These are phyloP conservation scores for Trogon melanurus DNA, from an alignment of 2,113 vertebrate genomes.

Conservation along the genomic window DNA sequence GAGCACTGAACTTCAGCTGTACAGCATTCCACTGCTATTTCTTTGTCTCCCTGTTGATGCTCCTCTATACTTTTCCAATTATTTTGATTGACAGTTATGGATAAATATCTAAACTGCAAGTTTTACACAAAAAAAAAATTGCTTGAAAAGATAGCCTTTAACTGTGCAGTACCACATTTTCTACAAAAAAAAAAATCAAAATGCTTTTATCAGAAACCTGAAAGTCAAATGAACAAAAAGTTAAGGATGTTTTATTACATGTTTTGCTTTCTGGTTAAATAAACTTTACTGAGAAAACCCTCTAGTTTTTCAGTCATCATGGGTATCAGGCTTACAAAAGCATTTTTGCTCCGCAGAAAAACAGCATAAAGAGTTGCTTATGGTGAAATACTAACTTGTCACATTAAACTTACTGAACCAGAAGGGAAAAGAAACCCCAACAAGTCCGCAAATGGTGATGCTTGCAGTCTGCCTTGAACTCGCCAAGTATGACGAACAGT, in stretches of 20 bases:
- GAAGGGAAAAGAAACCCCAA: neutral
- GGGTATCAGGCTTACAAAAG: neutral
- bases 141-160: neutral
- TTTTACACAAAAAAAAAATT: neutral
- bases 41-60: neutral
- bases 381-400: neutral
- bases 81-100: neutral
- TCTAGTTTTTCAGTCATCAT: neutral
- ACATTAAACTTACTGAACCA: neutral
- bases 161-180: neutral
- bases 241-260: neutral
- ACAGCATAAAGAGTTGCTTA: neutral
- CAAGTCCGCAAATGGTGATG: neutral
- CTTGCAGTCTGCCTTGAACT: conserved; percentile 21
- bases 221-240: neutral
- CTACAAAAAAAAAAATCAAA: neutral
- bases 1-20: neutral
- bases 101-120: neutral
- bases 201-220: neutral
- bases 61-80: neutral
- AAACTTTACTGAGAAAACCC: neutral
- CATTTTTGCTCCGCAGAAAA: neutral
- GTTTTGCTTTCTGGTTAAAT: neutral
- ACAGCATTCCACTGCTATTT: neutral
- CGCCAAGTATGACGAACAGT: conserved; percentile 20